Evolutionary conservation across 2,797 vertebrate species (phyloP).

Genomic region (Mycteria americana): DNA sequence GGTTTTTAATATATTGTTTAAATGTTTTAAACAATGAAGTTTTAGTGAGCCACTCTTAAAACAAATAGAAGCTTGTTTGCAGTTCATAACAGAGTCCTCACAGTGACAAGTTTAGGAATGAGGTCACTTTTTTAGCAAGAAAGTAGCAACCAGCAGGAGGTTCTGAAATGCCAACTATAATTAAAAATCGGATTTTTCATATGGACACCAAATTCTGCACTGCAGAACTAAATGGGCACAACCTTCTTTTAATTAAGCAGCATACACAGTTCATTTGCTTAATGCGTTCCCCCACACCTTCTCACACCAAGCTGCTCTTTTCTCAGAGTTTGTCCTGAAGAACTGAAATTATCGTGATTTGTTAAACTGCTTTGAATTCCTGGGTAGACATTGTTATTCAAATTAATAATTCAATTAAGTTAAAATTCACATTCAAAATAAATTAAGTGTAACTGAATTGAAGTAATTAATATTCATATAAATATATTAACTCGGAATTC

Average conservation of each 20-base stretch:
- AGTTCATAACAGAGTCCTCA: neutral
- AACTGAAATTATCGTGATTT: neutral
- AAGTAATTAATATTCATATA: neutral
- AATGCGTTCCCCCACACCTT: neutral
- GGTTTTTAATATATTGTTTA: constrained; percentile 1
- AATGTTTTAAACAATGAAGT: constrained; percentile 22
- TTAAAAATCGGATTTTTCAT: constrained; percentile 57
- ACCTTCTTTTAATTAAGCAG: constrained; percentile 30
- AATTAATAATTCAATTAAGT: constrained; percentile 20
- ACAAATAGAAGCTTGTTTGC: constrained; percentile 39
- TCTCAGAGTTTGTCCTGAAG: neutral
- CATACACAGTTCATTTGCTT: constrained; percentile 9
- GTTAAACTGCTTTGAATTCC: constrained; percentile 1
- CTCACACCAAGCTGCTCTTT: neutral
- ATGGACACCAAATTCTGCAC: neutral
- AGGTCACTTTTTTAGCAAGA: constrained; percentile 51
- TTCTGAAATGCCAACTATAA: constrained; percentile 42
- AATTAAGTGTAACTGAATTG: constrained; percentile 23
- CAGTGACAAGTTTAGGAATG: constrained; percentile 36
- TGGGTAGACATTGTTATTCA: constrained; percentile 20
- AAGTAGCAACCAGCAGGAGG: constrained; percentile 38
- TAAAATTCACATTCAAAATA: constrained; percentile 14
- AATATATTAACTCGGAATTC: neutral
- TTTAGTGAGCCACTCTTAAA: neutral
- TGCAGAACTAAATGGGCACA: neutral